Percentiles rank a stretch among this genome's conserved stretches.
Conservation (phyloP, 2,888 invertebrate species). For the Caenorhabditis sp. region DNA sequence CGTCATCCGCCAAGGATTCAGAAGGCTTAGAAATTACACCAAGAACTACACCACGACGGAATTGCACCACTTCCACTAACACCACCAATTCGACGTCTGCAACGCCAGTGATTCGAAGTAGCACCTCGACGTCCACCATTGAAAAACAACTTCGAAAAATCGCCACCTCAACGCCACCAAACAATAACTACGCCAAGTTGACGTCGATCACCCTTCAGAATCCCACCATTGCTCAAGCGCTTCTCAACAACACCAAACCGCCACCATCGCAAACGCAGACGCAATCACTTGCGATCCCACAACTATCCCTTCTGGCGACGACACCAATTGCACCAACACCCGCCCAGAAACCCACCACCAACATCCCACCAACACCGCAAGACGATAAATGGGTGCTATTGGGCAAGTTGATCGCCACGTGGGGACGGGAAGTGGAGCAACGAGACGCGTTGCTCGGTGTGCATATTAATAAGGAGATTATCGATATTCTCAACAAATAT, state of each 20-base stretch:
- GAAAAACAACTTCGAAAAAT: no score
- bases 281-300: background rate
- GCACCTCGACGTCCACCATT: no score
- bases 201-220: conserved; percentile 8
- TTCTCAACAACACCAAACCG: conserved; percentile 8
- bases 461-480: conserved; percentile 14
- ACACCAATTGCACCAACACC: background rate
- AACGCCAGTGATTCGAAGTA: no score
- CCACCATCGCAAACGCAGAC: no score
- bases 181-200: no score
- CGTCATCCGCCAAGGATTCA: background rate
- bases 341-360: background rate
- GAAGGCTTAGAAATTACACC: no score
- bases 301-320: background rate
- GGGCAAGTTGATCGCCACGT: conserved; percentile 15
- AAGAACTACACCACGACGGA: no score
- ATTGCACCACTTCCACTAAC: no score
- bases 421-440: conserved; percentile 23
- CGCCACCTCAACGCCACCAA: no score
- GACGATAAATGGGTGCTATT: conserved; percentile 29
- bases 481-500: conserved; percentile 6
- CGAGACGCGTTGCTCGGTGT: conserved; percentile 12
- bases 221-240: conserved; percentile 7
- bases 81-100: no score
- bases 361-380: background rate